phyloP scores from a whole-genome alignment of 2,888 invertebrate species.

The Drosophila mettleri region DNA sequence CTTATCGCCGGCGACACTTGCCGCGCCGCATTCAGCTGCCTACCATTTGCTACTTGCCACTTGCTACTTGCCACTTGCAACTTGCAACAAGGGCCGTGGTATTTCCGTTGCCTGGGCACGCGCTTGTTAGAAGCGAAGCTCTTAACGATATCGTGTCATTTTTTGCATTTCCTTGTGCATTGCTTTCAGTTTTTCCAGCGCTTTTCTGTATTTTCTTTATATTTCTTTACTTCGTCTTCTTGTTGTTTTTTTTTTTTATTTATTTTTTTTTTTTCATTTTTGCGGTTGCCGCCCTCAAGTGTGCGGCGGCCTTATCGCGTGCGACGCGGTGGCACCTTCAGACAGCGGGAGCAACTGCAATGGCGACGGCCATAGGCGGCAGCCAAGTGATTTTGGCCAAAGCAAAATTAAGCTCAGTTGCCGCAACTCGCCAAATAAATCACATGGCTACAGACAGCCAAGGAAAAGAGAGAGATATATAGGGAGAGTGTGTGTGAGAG shows the following conservation, averaged over 20 bases:
- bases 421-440: constrained; percentile 69
- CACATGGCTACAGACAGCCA: constrained; percentile 37
- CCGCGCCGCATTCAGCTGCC: constrained; percentile 39
- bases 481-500: background rate
- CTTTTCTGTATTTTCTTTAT: constrained; percentile 23
- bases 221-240: no score
- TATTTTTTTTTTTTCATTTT: constrained; percentile 22
- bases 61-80: constrained; percentile 14
- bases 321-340: constrained; percentile 71
- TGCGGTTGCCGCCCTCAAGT: constrained; percentile 64
- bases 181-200: constrained; percentile 57
- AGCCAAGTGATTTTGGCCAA: constrained; percentile 64
- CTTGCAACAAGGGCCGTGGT: constrained; percentile 43
- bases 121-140: constrained; percentile 70
- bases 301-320: constrained; percentile 74
- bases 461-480: background rate
- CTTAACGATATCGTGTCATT: constrained; percentile 80
- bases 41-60: constrained; percentile 12
- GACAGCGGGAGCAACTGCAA: constrained; percentile 36
- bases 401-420: constrained; percentile 52
- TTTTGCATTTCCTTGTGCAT: constrained; percentile 77
- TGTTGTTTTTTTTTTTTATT: no score
- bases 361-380: constrained; percentile 12
- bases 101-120: constrained; percentile 75
- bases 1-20: constrained; percentile 64